Evolutionary conservation across 2,113 vertebrate genomes (phyloP), one percentile per base, ranked within the genome.

Genomic region (Ellobius talpinus): DNA sequence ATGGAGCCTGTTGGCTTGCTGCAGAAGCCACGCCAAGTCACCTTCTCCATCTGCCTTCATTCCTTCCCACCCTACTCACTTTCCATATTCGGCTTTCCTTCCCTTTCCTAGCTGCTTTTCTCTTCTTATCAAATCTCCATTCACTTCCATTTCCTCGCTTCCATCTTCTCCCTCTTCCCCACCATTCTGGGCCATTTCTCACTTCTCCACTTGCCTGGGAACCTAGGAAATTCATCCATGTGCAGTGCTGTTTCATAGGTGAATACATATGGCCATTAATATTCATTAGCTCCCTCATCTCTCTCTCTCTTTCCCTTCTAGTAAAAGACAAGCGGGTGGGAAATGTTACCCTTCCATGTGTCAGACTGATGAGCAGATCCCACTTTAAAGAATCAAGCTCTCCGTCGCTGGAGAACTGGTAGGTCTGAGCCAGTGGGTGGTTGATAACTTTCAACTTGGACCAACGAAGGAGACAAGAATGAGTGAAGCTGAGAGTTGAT

Each of bases 181-280:
- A 14, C 33, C 58, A n/a, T 9, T 52, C 55, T 76, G 91, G 26
- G n/a, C 77, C 73, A 8, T 63, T 63, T 92, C 93, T 88, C 70
- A 36, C 29, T 7, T 87, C 24, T 87, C 29, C 65, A 29, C 58
- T 93, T 84, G 58, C 42, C 50, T 94, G 82, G 74, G 73, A 95
- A 97, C 87, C 55, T 36, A 78, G 31, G 84, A 58, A 68, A 61
- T 65, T 36, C 29, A 55, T 90, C 31, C 82, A 68, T 19, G 24
- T 89, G 92, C 55, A 10, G 77, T 94, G 91, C 68, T 42, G 45
- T 87, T 94, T 92, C 82, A 94, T 89, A 97, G 95, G 94, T 97
- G 90, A 93, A 55, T 95, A 81, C 94, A 96, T 97, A 91, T 96
- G 97, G 93, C 79, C 52, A 91, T 98, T 95, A 96, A 96, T 97